Conservation (phyloP, 2,113 vertebrate species). For the Balaeniceps rex region DNA sequence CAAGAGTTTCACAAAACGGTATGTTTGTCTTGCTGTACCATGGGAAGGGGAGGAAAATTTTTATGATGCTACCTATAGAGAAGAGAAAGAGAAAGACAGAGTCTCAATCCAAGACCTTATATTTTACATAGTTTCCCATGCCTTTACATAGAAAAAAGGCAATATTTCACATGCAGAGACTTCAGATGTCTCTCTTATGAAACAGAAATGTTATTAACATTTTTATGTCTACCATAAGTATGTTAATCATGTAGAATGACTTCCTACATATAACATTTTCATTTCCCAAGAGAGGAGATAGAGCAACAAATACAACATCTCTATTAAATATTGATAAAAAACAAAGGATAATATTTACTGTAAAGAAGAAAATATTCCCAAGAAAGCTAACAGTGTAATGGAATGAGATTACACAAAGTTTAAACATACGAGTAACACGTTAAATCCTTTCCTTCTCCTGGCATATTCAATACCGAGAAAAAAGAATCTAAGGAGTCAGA, state of each 20-base stretch:
- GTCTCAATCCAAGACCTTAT: not conserved
- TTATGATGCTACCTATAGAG: not conserved
- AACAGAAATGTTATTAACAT: not conserved
- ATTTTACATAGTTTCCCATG: not conserved
- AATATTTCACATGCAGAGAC: not conserved
- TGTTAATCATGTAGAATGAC: not conserved
- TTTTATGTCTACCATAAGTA: not conserved
- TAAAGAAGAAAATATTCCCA: not conserved
- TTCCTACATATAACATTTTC: not conserved
- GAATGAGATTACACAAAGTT: not conserved
- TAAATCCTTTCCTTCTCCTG: not conserved
- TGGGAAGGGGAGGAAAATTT: not conserved
- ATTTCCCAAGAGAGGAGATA: not conserved
- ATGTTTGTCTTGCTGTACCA: not conserved
- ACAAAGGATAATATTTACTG: not conserved
- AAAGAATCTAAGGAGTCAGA: not conserved
- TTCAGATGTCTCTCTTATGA: not conserved
- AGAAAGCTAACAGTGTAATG: not conserved
- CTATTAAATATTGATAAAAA: conserved; percentile 9
- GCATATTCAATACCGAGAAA: not conserved
- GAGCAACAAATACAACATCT: not conserved
- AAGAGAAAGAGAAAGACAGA: not conserved
- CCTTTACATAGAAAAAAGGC: not conserved
- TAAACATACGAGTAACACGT: not conserved
- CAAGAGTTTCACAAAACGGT: not conserved